Conservation (phyloP, 2,797 vertebrate species). For the Euphonia xanthogaster region DNA sequence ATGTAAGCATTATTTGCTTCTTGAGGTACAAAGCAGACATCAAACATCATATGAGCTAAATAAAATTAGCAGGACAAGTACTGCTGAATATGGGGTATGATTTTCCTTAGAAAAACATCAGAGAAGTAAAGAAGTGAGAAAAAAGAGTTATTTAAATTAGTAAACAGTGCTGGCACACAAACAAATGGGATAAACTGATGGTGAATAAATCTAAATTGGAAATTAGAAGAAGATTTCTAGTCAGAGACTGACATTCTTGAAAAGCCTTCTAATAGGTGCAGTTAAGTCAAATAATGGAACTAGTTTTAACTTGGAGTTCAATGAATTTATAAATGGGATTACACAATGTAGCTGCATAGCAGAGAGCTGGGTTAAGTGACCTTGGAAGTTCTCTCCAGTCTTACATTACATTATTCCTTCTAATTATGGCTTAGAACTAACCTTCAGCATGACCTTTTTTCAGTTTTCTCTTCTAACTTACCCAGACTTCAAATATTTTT, state of each 20-base stretch:
- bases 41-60: neutral
- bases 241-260: neutral
- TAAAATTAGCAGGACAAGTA: neutral
- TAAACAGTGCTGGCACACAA: neutral
- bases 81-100: neutral
- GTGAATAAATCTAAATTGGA: neutral
- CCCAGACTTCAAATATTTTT: neutral
- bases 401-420: conserved; percentile 30
- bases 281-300: conserved; percentile 36
- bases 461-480: neutral
- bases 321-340: conserved; percentile 32
- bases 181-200: neutral
- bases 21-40: neutral
- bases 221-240: conserved; percentile 27
- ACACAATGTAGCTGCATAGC: neutral
- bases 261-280: conserved; percentile 9
- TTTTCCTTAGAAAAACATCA: neutral
- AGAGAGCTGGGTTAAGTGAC: conserved; percentile 21
- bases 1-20: neutral
- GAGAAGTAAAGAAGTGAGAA: neutral
- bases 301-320: conserved; percentile 33
- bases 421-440: neutral
- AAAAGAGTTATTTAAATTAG: neutral
- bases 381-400: conserved; percentile 12
- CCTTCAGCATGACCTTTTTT: neutral